Evolutionary conservation across 2,113 vertebrate genomes (phyloP).

Genomic region (Chaetodon trifascialis): DNA sequence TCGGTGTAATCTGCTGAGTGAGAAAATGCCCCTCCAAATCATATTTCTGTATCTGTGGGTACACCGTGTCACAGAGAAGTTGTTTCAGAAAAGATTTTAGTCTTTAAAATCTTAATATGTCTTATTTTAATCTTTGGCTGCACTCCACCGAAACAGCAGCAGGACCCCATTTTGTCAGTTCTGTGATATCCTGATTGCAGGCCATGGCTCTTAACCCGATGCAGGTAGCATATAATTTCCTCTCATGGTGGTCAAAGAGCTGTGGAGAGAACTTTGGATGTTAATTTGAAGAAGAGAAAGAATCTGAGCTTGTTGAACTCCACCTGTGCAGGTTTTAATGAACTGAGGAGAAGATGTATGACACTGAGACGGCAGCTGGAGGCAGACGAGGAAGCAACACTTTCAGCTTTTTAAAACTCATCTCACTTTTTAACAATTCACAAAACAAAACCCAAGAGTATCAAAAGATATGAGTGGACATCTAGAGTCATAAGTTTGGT

Average conservation of each 20-base stretch:
- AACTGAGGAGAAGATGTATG: not conserved
- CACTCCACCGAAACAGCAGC: not conserved
- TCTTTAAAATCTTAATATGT: not conserved
- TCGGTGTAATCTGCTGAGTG: too few species aligned
- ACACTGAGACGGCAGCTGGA: not conserved
- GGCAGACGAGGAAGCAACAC: not conserved
- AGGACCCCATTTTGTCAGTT: conserved; percentile 13
- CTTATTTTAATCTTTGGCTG: conserved; percentile 12
- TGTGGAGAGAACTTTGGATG: conserved; percentile 10
- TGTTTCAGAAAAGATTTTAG: conserved; percentile 11
- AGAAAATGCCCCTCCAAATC: not conserved
- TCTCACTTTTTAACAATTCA: not conserved
- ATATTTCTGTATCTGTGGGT: too few species aligned
- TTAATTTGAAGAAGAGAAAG: conserved; percentile 35
- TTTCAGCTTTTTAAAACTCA: not conserved
- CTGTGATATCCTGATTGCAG: conserved; percentile 29
- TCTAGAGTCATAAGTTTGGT: conserved; percentile 23
- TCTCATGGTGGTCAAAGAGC: conserved; percentile 21
- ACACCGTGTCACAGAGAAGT: not conserved
- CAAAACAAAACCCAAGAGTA: not conserved
- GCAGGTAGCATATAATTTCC: conserved; percentile 28
- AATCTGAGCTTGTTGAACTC: conserved; percentile 28
- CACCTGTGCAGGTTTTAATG: conserved; percentile 30
- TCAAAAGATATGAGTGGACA: conserved; percentile 13
- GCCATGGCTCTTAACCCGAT: conserved; percentile 9